These are phyloP conservation scores for Calliphora vomitoria DNA, from an alignment of 2,888 invertebrate genomes.

Conservation along the genomic window DNA sequence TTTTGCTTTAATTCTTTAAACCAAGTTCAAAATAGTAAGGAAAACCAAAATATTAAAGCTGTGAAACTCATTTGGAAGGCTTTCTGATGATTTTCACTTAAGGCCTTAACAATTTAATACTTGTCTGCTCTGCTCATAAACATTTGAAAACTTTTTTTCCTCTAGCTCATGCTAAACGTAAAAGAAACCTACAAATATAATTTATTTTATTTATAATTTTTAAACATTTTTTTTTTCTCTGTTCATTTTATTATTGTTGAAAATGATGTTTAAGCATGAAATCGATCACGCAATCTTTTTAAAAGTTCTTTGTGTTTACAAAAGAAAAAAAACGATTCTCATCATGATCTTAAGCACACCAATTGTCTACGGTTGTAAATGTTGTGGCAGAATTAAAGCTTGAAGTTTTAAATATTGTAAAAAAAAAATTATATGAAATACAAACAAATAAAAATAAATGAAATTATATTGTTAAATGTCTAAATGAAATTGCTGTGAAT, in stretches of 20 bases:
- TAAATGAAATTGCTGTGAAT: conserved; percentile 38
- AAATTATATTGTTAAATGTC: conserved; percentile 63
- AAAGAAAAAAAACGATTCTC: conserved; percentile 50
- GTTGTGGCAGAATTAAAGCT: conserved; percentile 25
- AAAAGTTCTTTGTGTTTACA: conserved; percentile 46
- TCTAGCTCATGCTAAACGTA: neutral
- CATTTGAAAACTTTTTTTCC: neutral
- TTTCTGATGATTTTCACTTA: conserved; percentile 8
- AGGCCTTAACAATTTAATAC: conserved; percentile 5
- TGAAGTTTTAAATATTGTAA: conserved; percentile 48
- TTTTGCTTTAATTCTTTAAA: too few relatives aligned
- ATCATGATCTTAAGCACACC: conserved; percentile 20
- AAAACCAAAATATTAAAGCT: neutral
- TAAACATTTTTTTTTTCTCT: conserved; percentile 29
- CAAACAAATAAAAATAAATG: conserved; percentile 18
- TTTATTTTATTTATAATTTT: conserved; percentile 9
- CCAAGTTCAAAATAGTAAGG: too few relatives aligned
- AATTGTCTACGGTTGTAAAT: conserved; percentile 39
- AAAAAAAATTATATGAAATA: neutral
- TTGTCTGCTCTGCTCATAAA: neutral
- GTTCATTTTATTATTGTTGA: conserved; percentile 28
- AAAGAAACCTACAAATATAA: conserved; percentile 2
- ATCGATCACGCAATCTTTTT: conserved; percentile 70
- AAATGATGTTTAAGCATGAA: conserved; percentile 71
- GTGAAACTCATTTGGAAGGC: too few relatives aligned